Conservation (phyloP, 2,797 vertebrate genomes). For the Onychomys arenicola region DNA sequence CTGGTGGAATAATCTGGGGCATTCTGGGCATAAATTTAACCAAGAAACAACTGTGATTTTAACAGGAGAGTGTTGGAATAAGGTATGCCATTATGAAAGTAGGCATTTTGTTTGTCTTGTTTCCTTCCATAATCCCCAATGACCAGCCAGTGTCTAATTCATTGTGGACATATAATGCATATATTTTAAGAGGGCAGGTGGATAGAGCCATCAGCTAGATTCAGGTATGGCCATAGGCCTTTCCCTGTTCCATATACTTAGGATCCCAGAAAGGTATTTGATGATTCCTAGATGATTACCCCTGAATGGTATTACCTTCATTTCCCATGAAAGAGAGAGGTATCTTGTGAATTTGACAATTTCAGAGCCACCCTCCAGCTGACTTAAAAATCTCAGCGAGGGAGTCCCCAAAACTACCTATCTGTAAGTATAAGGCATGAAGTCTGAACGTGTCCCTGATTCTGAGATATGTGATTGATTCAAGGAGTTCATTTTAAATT, state of each 20-base stretch:
- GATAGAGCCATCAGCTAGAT: neutral
- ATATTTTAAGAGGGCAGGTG: neutral
- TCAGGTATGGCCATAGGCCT: neutral
- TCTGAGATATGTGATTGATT: slow-evolving; percentile 16
- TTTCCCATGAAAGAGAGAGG: neutral
- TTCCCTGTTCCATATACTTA: neutral
- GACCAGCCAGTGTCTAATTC: neutral
- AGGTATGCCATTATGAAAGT: neutral
- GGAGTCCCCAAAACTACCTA: neutral
- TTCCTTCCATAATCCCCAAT: neutral
- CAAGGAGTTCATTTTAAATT: slow-evolving; percentile 23
- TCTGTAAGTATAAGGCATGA: neutral
- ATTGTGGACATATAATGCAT: neutral
- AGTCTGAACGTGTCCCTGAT: neutral
- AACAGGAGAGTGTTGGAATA: neutral
- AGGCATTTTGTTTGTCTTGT: neutral
- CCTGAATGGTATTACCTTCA: neutral
- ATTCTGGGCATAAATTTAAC: neutral
- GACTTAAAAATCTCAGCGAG: slow-evolving; percentile 24
- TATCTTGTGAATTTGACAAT: neutral
- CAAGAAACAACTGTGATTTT: neutral
- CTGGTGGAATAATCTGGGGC: neutral
- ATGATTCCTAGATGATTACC: slow-evolving; percentile 25
- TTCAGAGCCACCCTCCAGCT: neutral
- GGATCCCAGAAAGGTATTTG: neutral